phyloP scores from a whole-genome alignment of 2,797 vertebrate species.

The Passerculus sandwichensis region DNA sequence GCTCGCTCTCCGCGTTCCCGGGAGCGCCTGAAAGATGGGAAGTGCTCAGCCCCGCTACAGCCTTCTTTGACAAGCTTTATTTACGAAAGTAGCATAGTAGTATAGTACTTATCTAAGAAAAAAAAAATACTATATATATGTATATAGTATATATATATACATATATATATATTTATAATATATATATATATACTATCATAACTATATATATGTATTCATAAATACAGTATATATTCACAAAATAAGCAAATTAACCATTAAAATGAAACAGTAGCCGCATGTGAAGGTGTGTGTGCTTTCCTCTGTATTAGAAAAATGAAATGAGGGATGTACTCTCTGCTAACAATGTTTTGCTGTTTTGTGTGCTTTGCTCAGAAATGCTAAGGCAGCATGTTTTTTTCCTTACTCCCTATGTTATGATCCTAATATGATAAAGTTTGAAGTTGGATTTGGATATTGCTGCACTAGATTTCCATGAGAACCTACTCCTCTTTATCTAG shows the following conservation, averaged over 20 bases:
- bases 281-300: neutral
- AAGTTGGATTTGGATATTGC: neutral
- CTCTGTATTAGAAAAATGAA: neutral
- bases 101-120: neutral
- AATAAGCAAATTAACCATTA: neutral
- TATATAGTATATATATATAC: too few species aligned
- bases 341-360: neutral
- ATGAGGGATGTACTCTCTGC: neutral
- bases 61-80: neutral
- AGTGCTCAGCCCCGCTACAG: neutral
- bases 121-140: too few species aligned
- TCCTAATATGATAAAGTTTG: neutral
- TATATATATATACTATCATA: too few species aligned
- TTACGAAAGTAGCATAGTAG: neutral
- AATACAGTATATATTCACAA: neutral
- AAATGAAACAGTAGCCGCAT: fast-evolving
- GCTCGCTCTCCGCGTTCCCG: neutral
- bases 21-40: fast-evolving
- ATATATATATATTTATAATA: too few species aligned
- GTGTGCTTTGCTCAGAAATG: neutral
- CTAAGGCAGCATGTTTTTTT: neutral
- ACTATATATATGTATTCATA: neutral
- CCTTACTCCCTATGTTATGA: neutral
- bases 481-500: neutral
- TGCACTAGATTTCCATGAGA: neutral